phyloP scores from a whole-genome alignment of 1,140 invertebrate genomes.

The Anastrepha obliqua region DNA sequence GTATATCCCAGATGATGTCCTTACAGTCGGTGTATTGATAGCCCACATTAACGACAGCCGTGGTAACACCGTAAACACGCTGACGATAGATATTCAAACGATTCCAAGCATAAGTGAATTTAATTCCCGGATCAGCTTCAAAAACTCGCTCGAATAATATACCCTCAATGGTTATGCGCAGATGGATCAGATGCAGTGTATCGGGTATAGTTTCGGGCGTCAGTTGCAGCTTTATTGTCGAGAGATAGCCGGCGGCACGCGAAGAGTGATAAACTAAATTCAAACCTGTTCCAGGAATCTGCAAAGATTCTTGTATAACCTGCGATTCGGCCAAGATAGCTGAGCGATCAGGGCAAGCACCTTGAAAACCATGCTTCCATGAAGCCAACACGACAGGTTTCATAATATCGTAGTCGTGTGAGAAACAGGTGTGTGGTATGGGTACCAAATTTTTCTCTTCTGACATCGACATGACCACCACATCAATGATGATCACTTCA shows the following conservation, averaged over 20 bases:
- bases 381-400: slow-evolving; percentile 95
- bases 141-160: slow-evolving; percentile 94
- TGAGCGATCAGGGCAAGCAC: slow-evolving; percentile 92
- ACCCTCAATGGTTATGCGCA: slow-evolving; percentile 95
- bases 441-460: slow-evolving; percentile 81
- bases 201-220: slow-evolving; percentile 90
- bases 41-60: slow-evolving; percentile 94
- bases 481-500: slow-evolving; percentile 94
- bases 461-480: slow-evolving; percentile 88
- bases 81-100: slow-evolving; percentile 96
- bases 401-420: slow-evolving; percentile 95
- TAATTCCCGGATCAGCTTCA: slow-evolving; percentile 96
- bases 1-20: slow-evolving; percentile 95
- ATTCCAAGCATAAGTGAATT: slow-evolving; percentile 98
- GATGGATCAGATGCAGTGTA: slow-evolving; percentile 88
- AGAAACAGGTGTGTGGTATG: slow-evolving; percentile 84
- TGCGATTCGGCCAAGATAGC: slow-evolving; percentile 96
- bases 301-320: slow-evolving; percentile 94
- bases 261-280: slow-evolving; percentile 97
- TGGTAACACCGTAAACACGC: slow-evolving; percentile 93
- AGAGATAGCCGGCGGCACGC: slow-evolving; percentile 91
- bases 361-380: slow-evolving; percentile 97
- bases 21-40: slow-evolving; percentile 96
- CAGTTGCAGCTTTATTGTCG: slow-evolving; percentile 94
- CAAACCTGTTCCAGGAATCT: slow-evolving; percentile 93